phyloP scores from a whole-genome alignment of 2,797 vertebrate species.

The Garrulus glandarius region DNA sequence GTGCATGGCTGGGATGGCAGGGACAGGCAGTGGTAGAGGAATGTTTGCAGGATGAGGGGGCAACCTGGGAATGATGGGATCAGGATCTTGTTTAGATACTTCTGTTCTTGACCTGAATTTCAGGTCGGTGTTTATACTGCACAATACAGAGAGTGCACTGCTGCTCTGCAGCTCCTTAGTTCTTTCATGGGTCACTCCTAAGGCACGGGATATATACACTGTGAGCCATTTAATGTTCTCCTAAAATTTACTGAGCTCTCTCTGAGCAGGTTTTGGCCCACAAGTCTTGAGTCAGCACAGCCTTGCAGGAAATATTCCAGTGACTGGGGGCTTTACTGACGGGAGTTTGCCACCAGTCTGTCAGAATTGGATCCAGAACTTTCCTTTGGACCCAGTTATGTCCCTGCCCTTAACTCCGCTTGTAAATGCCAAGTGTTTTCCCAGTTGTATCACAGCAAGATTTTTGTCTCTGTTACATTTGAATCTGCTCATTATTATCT shows the following conservation, averaged over 20 bases:
- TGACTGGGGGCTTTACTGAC: neutral
- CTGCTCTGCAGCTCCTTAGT: neutral
- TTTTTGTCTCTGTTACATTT: neutral
- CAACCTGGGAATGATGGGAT: accelerated
- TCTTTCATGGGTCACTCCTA: neutral
- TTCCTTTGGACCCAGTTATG: neutral
- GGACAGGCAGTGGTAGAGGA: neutral
- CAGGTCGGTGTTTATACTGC: neutral
- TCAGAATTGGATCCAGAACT: neutral
- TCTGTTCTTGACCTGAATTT: neutral
- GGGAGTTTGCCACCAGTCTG: neutral
- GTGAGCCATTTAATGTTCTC: neutral
- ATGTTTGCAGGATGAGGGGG: neutral
- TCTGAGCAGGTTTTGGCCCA: neutral
- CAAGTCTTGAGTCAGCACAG: accelerated
- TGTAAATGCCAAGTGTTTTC: neutral
- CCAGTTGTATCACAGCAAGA: neutral
- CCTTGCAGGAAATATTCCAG: neutral
- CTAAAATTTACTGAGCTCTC: neutral
- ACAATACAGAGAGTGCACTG: accelerated
- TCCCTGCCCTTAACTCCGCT: neutral
- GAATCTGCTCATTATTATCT: neutral
- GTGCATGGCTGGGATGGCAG: accelerated
- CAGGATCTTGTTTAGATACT: neutral
- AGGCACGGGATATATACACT: neutral